Base-by-base conservation (phyloP, 1,140 invertebrate species). In the Calycopis cecrops region DNA sequence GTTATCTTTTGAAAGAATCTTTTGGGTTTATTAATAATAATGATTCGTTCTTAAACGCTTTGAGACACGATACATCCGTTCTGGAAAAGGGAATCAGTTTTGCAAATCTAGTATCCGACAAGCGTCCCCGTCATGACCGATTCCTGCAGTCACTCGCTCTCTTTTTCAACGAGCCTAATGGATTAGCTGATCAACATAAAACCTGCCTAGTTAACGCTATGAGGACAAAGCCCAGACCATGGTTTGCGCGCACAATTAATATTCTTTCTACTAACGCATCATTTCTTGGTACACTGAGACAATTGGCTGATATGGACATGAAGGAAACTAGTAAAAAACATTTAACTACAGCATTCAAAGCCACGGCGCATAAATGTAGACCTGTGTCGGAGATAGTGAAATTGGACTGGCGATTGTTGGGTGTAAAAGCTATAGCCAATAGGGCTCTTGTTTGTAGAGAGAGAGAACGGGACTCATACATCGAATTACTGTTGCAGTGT, bases 381-480 rank as follows among this genome's bases (percentile, higher is more conserved):
- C 68, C 71, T 48, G 11, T 35, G 14, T 6, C 74, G 7, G 55
- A 76, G 42, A 62, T 77, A 28, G 52, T 65, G 9, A 42, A 38
- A 6, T 28, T 64, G 1, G 64, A 71, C 28, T 77, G 68, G 74
- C 34, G 35, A 10, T 12, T 34, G 33, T 34, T 68, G n/a, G 73
- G 73, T 11, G 65, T 59, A 8, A 82, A 79, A 49, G 67, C 66
- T 21, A 48, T 82, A 11, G 65, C 65, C 1, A 76, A 74, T 55
- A 67, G 56, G 38, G 51, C 66, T 11, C 62, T 69, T 9, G 51
- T 66, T 17, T 71, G 70, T 47, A 69, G 60, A 56, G 51, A 47
- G 9, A 62, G 50, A n/a, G 66, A 71, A 12, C 12, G 61, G 17
- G 60, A 67, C n/a, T 35, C 58, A 14, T 61, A 69, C 34, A 53